phyloP scores from a whole-genome alignment of 2,797 vertebrate genomes.

The Chloroceryle inda region DNA sequence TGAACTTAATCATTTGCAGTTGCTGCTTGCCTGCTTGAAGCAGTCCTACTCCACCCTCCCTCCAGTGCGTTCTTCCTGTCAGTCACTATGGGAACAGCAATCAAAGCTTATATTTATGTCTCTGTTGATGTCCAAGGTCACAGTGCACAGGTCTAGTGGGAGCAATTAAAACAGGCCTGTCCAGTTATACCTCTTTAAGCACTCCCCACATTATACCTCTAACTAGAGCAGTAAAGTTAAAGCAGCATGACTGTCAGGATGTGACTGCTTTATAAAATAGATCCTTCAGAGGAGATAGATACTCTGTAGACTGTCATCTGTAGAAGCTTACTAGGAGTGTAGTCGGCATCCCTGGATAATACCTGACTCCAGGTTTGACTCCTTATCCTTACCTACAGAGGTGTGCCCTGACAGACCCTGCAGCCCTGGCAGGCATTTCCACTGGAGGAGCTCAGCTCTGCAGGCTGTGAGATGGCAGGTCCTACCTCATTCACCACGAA shows the following conservation, averaged over 20 bases:
- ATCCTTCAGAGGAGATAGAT: neutral
- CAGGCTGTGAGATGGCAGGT: neutral
- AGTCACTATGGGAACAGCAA: slow-evolving; percentile 69
- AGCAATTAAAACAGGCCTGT: slow-evolving; percentile 70
- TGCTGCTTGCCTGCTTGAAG: slow-evolving; percentile 61
- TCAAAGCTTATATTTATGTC: slow-evolving; percentile 68
- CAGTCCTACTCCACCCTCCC: slow-evolving; percentile 3
- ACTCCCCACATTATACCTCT: slow-evolving; percentile 41
- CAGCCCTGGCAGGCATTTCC: neutral
- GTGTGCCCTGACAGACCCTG: neutral
- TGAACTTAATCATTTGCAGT: slow-evolving; percentile 72
- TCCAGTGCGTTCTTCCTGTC: slow-evolving; percentile 52
- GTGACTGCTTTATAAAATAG: slow-evolving; percentile 29
- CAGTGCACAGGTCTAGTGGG: slow-evolving; percentile 47
- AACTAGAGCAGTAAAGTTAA: slow-evolving; percentile 63
- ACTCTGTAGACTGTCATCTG: neutral
- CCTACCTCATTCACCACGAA: accelerated
- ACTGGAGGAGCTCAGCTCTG: neutral
- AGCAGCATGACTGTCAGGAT: slow-evolving; percentile 60
- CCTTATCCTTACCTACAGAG: accelerated
- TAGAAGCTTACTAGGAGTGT: neutral
- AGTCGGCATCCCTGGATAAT: neutral
- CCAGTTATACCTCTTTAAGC: slow-evolving; percentile 57
- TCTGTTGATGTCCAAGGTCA: slow-evolving; percentile 57
- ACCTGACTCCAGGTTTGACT: neutral